Evolutionary conservation across 2,888 invertebrate species (phyloP).

Genomic region (Horisme vitalbata): DNA sequence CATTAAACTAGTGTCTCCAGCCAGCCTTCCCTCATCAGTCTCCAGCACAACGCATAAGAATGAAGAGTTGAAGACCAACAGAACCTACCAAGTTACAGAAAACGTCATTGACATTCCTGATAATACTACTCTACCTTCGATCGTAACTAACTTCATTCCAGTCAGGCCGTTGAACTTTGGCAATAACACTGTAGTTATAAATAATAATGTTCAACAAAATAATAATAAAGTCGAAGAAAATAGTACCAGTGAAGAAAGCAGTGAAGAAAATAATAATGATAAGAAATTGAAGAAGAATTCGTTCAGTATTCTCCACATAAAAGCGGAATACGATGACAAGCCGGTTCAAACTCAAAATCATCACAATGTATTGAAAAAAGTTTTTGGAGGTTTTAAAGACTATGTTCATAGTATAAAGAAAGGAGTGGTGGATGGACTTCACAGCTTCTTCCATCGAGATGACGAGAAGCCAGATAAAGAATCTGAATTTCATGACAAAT

Average conservation of each 20-base stretch:
- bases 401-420: conserved; percentile 45
- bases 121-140: conserved; percentile 42
- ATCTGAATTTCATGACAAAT: conserved; percentile 6
- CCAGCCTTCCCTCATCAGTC: background rate
- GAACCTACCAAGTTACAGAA: conserved; percentile 60
- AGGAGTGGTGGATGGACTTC: conserved; percentile 46
- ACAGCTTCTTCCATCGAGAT: conserved; percentile 41
- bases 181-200: conserved; percentile 23
- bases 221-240: conserved; percentile 20
- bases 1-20: conserved; percentile 7
- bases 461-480: conserved; percentile 5
- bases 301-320: conserved; percentile 45
- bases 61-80: conserved; percentile 8
- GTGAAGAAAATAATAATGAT: conserved; percentile 6
- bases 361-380: conserved; percentile 15
- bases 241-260: conserved; percentile 25
- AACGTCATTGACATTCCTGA: conserved; percentile 59
- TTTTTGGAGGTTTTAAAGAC: conserved; percentile 43
- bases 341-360: conserved; percentile 2
- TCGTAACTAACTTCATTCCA: conserved; percentile 46
- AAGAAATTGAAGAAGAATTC: conserved; percentile 20
- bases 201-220: conserved; percentile 4
- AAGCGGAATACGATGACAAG: conserved; percentile 43
- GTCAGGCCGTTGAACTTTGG: conserved; percentile 45
- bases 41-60: conserved; percentile 5